Evolutionary conservation across 30 jellyfish, hydroid and myxozoan genomes (phyloP), one percentile per base, ranked within the genome.

Genomic region (Euphysa ruthae): DNA sequence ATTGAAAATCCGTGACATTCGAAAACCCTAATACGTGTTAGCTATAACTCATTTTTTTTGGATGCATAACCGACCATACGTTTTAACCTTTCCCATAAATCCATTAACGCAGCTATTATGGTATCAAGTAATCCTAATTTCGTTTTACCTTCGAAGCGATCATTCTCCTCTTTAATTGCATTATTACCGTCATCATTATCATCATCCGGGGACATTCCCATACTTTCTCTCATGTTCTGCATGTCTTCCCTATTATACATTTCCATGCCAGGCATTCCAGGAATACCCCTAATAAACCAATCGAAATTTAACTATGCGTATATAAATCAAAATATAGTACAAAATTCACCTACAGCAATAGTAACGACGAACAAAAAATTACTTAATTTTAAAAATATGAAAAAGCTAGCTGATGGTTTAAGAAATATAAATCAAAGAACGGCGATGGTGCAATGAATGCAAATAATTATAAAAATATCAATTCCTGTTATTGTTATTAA

Each of bases 231-330:
- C 93, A 80, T 80, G 33, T 65, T 74, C 18, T 78, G 93, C 2
- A 88, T 46, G 33, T 88, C 97, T 20, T 88, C 97, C 33, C 51
- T 82, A 4, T 84, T 65, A 65, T 73, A 88, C 93, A 88, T 69
- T 13, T 81, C 94, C 94, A 86, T 63, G 1, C 97, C 97, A 33
- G 94, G 94, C 97, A 88, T 88, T 15, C 97, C 97, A 1, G 93
- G 93, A 32, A 54, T 65, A 15, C 88, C 85, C 65, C 92, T 77
- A 34, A 12, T 26, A 66, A 2, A 58, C 8, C 12, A n/a, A n/a
- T n/a, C n/a, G n/a, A n/a, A n/a, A n/a, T n/a, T n/a, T n/a, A n/a
- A n/a, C n/a, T n/a, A n/a, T n/a, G n/a, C n/a, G n/a, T n/a, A n/a
- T n/a, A n/a, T n/a, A n/a, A n/a, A n/a, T n/a, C n/a, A n/a, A n/a